phyloP scores from a whole-genome alignment of 2,113 vertebrate species.

The Natator depressus region DNA sequence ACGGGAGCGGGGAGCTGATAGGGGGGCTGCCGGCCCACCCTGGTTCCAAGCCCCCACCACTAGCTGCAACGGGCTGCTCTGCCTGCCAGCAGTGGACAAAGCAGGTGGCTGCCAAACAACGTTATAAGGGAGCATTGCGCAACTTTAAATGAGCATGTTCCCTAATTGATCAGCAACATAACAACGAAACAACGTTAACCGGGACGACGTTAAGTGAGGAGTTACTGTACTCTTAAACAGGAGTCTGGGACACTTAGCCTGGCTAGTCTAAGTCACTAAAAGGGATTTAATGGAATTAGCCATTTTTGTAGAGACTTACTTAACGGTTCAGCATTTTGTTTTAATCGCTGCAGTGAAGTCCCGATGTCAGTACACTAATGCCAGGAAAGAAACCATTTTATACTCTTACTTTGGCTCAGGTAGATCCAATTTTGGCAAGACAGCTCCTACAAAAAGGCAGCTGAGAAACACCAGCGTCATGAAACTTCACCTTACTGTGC shows the following conservation, averaged over 20 bases:
- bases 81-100: too few species aligned
- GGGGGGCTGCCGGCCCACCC: too few species aligned
- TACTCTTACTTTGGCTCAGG: neutral
- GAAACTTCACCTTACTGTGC: neutral
- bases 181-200: too few species aligned
- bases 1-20: too few species aligned
- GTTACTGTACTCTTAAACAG: neutral
- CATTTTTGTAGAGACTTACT: neutral
- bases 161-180: too few species aligned
- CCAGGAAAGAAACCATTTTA: accelerated
- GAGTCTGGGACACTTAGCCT: accelerated
- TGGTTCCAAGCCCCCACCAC: too few species aligned
- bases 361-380: neutral
- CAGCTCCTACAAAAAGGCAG: neutral
- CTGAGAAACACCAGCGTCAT: accelerated
- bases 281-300: neutral
- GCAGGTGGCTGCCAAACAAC: too few species aligned
- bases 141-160: too few species aligned
- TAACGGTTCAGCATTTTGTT: neutral
- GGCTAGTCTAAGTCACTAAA: neutral
- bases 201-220: too few species aligned
- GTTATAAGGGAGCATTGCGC: too few species aligned
- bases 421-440: neutral
- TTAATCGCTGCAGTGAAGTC: neutral
- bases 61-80: too few species aligned